Conservation (phyloP, 2,113 vertebrate species). For the Malurus alboscapulatus region DNA sequence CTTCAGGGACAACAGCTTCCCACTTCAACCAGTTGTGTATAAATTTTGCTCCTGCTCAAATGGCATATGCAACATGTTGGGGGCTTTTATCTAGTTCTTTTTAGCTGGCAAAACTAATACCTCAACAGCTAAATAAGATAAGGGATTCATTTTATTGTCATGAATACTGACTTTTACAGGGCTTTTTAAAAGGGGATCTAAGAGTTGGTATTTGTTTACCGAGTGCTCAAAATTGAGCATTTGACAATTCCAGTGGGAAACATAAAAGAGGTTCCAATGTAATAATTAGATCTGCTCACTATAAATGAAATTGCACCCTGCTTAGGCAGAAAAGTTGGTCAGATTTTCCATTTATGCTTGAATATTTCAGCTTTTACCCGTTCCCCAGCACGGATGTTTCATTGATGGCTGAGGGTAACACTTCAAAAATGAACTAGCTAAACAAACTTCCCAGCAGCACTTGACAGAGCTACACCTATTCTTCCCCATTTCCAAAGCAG, state of each 20-base stretch:
- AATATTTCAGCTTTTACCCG: constrained; percentile 56
- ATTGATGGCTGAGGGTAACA: constrained; percentile 77
- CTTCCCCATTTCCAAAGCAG: constrained; percentile 86
- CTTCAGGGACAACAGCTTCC: neutral
- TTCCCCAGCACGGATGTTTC: constrained; percentile 61
- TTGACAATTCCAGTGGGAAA: constrained; percentile 23
- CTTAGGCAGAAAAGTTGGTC: constrained; percentile 47
- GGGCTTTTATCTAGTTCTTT: neutral
- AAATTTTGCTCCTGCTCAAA: neutral
- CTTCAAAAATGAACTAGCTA: constrained; percentile 84
- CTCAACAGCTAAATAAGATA: neutral
- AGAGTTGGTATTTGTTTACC: neutral
- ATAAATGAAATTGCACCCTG: neutral
- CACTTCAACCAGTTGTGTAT: neutral
- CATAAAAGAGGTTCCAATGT: neutral
- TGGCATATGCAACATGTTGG: neutral
- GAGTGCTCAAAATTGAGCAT: neutral
- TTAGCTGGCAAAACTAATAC: neutral
- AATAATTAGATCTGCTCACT: neutral
- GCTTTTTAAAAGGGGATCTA: neutral
- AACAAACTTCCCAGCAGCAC: constrained; percentile 86
- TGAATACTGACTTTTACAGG: neutral
- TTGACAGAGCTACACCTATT: constrained; percentile 88
- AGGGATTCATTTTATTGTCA: neutral
- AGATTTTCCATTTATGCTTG: constrained; percentile 51